These are phyloP conservation scores for Numida meleagris DNA, from an alignment of 2,113 vertebrate species.

Conservation along the genomic window DNA sequence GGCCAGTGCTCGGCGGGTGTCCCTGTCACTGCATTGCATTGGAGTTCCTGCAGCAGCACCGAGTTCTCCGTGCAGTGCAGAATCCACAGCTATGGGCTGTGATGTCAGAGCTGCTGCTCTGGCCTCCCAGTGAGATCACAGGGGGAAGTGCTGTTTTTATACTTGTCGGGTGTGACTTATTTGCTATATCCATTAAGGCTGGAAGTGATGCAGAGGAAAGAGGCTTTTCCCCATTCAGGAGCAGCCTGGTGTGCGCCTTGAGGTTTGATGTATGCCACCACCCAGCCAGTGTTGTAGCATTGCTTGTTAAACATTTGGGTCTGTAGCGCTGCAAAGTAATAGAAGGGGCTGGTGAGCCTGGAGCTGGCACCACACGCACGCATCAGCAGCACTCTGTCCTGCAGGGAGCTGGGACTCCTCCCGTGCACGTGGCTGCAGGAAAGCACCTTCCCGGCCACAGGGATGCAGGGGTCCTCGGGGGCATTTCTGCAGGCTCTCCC, in stretches of 20 bases:
- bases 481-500: not conserved
- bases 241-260: not conserved
- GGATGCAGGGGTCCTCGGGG: not conserved
- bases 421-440: rapidly evolving
- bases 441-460: not conserved
- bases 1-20: rapidly evolving
- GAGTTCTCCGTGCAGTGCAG: not conserved
- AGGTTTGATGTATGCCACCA: not conserved
- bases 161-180: not conserved
- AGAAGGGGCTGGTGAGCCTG: not conserved
- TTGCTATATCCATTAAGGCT: not conserved
- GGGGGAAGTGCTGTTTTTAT: not conserved
- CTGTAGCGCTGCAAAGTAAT: not conserved
- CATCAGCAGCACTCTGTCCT: rapidly evolving
- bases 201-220: not conserved
- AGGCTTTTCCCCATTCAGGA: not conserved
- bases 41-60: not conserved
- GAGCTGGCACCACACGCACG: not conserved
- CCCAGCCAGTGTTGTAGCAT: not conserved
- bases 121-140: not conserved
- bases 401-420: not conserved
- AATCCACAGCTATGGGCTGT: not conserved
- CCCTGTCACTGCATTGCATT: not conserved
- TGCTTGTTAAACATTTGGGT: not conserved
- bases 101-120: not conserved